phyloP scores from a whole-genome alignment of 2,888 invertebrate species.

The Melinaea menophilus region DNA sequence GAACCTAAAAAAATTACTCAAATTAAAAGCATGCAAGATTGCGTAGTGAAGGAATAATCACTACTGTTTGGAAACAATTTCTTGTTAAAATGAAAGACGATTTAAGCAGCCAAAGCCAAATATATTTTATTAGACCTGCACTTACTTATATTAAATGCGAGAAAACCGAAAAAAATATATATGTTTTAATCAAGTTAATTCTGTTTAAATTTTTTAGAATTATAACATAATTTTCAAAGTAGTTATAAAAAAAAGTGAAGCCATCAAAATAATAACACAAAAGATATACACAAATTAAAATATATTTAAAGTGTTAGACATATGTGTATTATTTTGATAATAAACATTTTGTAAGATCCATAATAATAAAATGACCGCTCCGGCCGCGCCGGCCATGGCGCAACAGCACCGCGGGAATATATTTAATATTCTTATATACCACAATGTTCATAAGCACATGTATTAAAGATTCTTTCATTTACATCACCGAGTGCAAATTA shows the following conservation, averaged over 20 bases:
- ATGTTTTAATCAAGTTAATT: no score
- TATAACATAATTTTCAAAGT: no score
- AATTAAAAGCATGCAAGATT: constrained; percentile 60
- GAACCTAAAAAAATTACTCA: constrained; percentile 34
- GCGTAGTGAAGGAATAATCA: constrained; percentile 61
- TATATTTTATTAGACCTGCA: constrained; percentile 65
- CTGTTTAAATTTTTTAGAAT: no score
- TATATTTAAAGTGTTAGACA: no score
- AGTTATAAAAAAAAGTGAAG: no score
- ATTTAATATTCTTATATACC: background rate
- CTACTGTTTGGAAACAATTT: constrained; percentile 50
- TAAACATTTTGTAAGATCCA: constrained; percentile 4
- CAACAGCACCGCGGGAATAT: background rate
- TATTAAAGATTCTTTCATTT: no score
- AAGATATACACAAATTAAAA: no score
- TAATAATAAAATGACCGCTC: background rate
- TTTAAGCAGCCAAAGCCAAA: constrained; percentile 54
- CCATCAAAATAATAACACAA: no score
- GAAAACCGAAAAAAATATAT: constrained; percentile 33
- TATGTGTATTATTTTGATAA: background rate
- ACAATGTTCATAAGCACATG: no score
- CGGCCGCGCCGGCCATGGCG: no score
- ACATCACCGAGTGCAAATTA: no score
- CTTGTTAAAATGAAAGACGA: constrained; percentile 45
- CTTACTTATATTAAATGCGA: constrained; percentile 39